phyloP scores from a whole-genome alignment of 2,888 invertebrate genomes.

The Adelognathus sp. region DNA sequence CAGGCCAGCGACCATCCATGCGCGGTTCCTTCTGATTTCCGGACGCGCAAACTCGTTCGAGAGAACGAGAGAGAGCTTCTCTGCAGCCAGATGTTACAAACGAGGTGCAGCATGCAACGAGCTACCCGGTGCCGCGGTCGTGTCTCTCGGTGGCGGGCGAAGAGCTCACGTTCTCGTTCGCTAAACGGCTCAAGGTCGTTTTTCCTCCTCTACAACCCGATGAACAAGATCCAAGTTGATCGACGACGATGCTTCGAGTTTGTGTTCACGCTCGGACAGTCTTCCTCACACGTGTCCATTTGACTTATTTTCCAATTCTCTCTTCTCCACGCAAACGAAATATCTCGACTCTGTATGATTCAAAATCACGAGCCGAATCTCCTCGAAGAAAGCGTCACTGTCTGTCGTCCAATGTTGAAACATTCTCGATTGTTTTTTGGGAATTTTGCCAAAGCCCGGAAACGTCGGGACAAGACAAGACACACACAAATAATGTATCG shows the following conservation, averaged over 20 bases:
- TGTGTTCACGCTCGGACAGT: background rate
- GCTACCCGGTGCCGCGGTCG: background rate
- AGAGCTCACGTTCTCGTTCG: conserved; percentile 23
- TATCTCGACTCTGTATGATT: background rate
- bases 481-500: too few relatives aligned
- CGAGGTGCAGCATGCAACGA: conserved; percentile 4
- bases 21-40: conserved; percentile 50
- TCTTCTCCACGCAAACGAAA: background rate
- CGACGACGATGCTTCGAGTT: background rate
- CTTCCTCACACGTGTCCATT: conserved; percentile 8
- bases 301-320: background rate
- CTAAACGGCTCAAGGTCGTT: conserved; percentile 55
- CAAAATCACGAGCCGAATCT: background rate
- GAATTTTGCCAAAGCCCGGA: conserved; percentile 40
- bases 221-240: background rate
- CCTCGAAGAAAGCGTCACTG: conserved; percentile 7
- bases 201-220: background rate
- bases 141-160: conserved; percentile 12
- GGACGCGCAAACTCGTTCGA: conserved; percentile 21
- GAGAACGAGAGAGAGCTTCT: background rate
- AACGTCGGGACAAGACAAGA: conserved; percentile 13
- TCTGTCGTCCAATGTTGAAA: conserved; percentile 1
- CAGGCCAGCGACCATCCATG: conserved; percentile 40
- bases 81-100: conserved; percentile 46
- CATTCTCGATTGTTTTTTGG: conserved; percentile 26